phyloP scores from a whole-genome alignment of 92 coral and sea anemone genomes.

The Epizoanthus scotinus region DNA sequence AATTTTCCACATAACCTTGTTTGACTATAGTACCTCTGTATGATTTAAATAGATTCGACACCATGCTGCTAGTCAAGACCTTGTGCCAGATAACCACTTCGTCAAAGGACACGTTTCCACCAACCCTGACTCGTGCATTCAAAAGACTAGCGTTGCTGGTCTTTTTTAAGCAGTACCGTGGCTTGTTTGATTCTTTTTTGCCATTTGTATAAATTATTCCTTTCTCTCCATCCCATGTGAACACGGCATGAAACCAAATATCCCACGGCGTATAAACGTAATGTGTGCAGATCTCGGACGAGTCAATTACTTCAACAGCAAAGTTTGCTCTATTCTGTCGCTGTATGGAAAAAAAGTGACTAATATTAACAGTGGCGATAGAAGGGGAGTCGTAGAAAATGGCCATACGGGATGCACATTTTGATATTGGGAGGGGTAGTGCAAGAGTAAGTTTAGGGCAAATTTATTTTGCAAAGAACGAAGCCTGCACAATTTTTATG shows the following conservation, averaged over 20 bases:
- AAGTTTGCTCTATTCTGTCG: neutral
- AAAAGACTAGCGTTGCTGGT: neutral
- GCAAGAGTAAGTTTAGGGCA: no score
- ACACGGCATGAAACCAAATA: conserved; percentile 19
- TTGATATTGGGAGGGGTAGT: no score
- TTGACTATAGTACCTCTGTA: neutral
- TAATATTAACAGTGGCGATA: neutral
- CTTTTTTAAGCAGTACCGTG: neutral
- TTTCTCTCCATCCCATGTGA: conserved; percentile 14
- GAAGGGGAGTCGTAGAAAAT: no score
- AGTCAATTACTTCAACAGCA: neutral
- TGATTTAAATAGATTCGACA: neutral
- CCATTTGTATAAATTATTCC: neutral
- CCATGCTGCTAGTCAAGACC: neutral
- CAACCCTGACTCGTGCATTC: conserved; percentile 2
- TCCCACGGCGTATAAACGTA: neutral
- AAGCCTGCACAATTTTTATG: no score
- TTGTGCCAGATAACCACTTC: conserved; percentile 27
- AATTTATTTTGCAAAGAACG: no score
- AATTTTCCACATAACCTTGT: no score
- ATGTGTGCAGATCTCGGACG: neutral
- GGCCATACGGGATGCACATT: no score
- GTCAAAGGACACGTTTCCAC: conserved; percentile 7
- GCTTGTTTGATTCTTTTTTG: neutral
- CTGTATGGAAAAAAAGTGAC: neutral